Percentiles rank a stretch among this genome's conserved stretches.
Conservation (phyloP, 1,140 invertebrate genomes). For the Zophobas morio region DNA sequence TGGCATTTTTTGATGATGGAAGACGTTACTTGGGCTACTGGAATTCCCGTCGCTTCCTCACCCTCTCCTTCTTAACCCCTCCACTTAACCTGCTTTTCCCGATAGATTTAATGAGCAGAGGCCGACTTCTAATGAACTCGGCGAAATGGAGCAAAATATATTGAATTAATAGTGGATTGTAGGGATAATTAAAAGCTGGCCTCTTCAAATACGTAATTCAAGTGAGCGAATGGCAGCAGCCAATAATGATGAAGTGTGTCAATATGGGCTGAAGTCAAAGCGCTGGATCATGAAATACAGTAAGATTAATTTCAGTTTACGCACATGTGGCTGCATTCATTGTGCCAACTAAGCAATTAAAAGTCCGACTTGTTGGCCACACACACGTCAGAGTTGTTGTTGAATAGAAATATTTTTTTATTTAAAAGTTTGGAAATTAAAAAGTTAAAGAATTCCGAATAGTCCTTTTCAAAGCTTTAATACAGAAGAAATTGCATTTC, state of each 20-base stretch:
- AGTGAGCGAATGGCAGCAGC: neutral
- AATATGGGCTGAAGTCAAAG: neutral
- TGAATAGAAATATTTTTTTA: too few relatives aligned
- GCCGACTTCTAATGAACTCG: constrained; percentile 11
- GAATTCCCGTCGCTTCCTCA: constrained; percentile 15
- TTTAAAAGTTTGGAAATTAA: too few relatives aligned
- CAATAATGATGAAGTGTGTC: constrained; percentile 29
- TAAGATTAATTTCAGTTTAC: neutral
- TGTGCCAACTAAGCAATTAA: too few relatives aligned
- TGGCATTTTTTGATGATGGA: neutral
- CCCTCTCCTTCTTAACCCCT: constrained; percentile 4
- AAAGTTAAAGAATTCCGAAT: too few relatives aligned
- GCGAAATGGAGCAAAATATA: constrained; percentile 1
- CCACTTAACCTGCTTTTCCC: constrained; percentile 23
- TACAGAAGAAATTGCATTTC: too few relatives aligned
- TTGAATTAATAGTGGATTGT: neutral
- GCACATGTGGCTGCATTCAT: too few relatives aligned
- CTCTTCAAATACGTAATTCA: constrained; percentile 15
- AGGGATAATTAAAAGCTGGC: constrained; percentile 27
- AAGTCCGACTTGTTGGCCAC: too few relatives aligned
- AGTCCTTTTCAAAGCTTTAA: too few relatives aligned
- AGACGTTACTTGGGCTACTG: constrained; percentile 23
- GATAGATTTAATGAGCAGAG: constrained; percentile 7
- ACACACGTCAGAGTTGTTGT: too few relatives aligned
- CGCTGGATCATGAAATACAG: neutral